Evolutionary conservation across 2,888 invertebrate genomes (phyloP).

Genomic region (Tipula vernalis): DNA sequence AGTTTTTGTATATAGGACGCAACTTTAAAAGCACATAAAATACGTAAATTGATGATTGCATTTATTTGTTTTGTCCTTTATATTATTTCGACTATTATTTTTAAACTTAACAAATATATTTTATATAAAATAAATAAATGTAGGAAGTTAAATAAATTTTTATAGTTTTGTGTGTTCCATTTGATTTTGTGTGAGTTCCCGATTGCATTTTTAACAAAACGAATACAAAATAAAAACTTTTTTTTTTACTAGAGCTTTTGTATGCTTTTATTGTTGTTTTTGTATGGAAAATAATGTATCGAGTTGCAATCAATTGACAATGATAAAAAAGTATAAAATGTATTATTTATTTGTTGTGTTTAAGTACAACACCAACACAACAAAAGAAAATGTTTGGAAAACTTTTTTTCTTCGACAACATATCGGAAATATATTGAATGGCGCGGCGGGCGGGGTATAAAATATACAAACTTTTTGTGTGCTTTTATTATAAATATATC

Average conservation of each 20-base stretch:
- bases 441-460: neutral
- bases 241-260: neutral
- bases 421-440: neutral
- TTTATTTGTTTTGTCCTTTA: neutral
- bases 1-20: neutral
- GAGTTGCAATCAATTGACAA: conserved; percentile 4
- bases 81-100: neutral
- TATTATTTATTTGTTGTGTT: neutral
- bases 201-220: neutral
- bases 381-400: neutral
- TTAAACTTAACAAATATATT: neutral
- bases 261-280: neutral
- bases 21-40: neutral
- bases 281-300: neutral
- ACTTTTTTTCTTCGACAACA: neutral
- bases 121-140: neutral
- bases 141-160: neutral
- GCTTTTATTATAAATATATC: neutral
- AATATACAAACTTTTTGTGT: neutral
- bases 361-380: neutral
- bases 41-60: neutral
- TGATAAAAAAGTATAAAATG: neutral
- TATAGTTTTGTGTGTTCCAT: neutral
- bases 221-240: neutral
- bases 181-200: neutral